Base-by-base conservation (phyloP, 2,113 vertebrate species). In the Oceanodroma tethys region DNA sequence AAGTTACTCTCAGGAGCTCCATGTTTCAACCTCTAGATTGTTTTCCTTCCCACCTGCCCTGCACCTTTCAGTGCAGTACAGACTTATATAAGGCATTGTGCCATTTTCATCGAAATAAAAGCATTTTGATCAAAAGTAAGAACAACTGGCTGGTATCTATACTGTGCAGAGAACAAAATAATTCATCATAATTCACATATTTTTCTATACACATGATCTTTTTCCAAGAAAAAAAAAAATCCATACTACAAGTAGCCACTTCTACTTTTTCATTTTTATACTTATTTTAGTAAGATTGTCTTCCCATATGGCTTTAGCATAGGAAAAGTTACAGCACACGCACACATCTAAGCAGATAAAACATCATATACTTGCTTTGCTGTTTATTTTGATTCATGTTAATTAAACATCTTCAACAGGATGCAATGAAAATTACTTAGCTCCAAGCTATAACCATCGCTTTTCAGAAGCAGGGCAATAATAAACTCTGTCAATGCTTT, bases 321-420 rank as follows among this genome's bases (percentile, higher is more conserved):
- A 63, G 42, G 43, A 84, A 88, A 81, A 45, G 20, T 53, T 94
- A 30, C 11, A 87, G 26, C 10, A 59, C 7, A 56, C 42, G 27
- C 32, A 83, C 7, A 43, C 13, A 67, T 71, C 50, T 74, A 60
- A 63, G 42, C 58, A 91, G 53, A 82, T 67, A 81, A 93, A 94
- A 23, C 22, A 83, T 32, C 18, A 30, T 32, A 67, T 43, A 47
- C 32, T 86, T 91, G 20, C 26, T 92, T 80, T 79, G 63, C 13
- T 85, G 73, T 75, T 93, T 91, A 72, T 89, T 96, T 93, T 95
- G 43, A 79, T 94, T 96, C 58, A 80, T n/a, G 16, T 71, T 97
- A 93, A 97, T 96, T 93, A 95, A 97, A 68, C 27, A 60, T 60
- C 38, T 93, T 93, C 47, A 91, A 81, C 47, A 84, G 55, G 47